Evolutionary conservation across 1,140 invertebrate genomes (phyloP), one percentile per base, ranked within the genome.

Genomic region (Aphelenchoides fujianensis): DNA sequence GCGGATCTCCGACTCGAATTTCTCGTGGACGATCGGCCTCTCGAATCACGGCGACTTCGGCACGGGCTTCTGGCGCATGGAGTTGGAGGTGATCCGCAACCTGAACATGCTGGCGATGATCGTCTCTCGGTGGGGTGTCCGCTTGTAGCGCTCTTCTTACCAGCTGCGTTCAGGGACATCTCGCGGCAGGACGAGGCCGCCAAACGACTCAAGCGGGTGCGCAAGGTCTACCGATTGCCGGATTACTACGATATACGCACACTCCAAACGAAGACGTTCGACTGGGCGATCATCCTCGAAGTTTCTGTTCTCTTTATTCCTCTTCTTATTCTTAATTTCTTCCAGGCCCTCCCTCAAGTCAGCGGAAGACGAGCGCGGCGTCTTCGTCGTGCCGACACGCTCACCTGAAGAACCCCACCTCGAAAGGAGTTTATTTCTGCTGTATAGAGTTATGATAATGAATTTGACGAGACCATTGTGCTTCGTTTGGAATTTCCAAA

Each of bases 271-370:
- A 81, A 68, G 23, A 79, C 69, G 70, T 80, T 74, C 57, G 78
- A 80, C 34, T 80, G 75, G 75, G 79, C 74, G 16, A 82, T 79
- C n/a, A 72, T 79, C 12, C 59, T 79, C 7, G 76, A 82, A 69
- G 78, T 74, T 7, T 59, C 55, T 59, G 5, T 32, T 5, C 55
- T 16, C 55, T 16, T 59, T 59, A 59, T 5, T 59, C 5, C 28
- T 59, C 19, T 48, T 23, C 41, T 48, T n/a, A n/a, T n/a, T n/a
- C n/a, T n/a, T n/a, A n/a, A n/a, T n/a, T n/a, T n/a, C n/a, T n/a
- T n/a, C n/a, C n/a, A n/a, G n/a, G n/a, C n/a, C n/a, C n/a, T n/a
- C n/a, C n/a, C n/a, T n/a, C n/a, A n/a, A n/a, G n/a, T n/a, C n/a
- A n/a, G n/a, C n/a, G n/a, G n/a, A n/a, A n/a, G n/a, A n/a, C n/a